These are phyloP conservation scores for Mesodorylaimus sp. DNA, from an alignment of 2,888 invertebrate species.

Conservation along the genomic window DNA sequence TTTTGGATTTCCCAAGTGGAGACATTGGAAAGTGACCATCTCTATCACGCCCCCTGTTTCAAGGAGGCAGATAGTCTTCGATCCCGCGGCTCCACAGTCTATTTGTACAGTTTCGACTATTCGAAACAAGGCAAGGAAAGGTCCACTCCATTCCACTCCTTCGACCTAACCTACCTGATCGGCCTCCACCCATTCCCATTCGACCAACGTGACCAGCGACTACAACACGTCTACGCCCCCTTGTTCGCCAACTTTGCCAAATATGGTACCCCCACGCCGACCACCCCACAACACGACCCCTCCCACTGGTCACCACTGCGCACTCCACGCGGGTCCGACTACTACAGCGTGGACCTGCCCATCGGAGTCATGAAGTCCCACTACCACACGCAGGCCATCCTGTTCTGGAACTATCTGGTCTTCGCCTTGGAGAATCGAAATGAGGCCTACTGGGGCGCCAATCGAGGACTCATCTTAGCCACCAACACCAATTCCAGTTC, in stretches of 20 bases:
- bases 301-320: conserved; percentile 4
- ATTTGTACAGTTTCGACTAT: conserved; percentile 11
- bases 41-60: not conserved
- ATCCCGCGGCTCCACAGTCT: not conserved
- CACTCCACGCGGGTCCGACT: not conserved
- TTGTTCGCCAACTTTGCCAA: conserved; percentile 8
- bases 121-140: not conserved
- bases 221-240: not conserved
- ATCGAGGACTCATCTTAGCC: no score
- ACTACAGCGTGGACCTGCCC: conserved; percentile 5
- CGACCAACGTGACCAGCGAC: not conserved
- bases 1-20: not conserved
- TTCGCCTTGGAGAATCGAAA: not conserved
- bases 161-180: conserved; percentile 10
- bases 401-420: conserved; percentile 5
- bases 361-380: not conserved
- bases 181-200: conserved; percentile 7
- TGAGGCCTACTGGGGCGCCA: no score
- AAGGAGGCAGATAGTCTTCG: not conserved
- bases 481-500: no score
- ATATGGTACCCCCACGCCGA: conserved; percentile 10
- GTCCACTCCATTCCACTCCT: conserved; percentile 5
- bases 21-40: not conserved
- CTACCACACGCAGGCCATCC: conserved; percentile 4
- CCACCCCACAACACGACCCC: no score